Evolutionary conservation across 2,797 vertebrate genomes (phyloP).

Genomic region (Channa striata): DNA sequence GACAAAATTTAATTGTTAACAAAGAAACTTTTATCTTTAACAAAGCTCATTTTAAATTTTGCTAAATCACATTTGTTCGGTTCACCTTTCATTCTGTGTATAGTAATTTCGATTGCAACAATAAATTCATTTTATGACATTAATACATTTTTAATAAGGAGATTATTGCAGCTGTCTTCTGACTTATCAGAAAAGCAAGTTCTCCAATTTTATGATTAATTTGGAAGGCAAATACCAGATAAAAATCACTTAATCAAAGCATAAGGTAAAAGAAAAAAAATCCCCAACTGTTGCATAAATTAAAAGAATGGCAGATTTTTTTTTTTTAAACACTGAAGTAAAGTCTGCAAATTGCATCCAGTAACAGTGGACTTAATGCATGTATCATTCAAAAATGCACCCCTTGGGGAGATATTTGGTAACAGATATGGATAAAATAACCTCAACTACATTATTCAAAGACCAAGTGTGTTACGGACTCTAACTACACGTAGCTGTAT

Average conservation of each 20-base stretch:
- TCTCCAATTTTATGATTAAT: conserved; percentile 25
- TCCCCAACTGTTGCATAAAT: conserved; percentile 34
- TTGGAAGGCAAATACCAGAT: conserved; percentile 33
- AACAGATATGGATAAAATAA: background rate
- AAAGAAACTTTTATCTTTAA: no score
- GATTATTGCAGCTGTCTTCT: conserved; percentile 15
- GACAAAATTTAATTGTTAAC: no score
- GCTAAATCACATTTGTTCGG: no score
- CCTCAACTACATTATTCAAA: conserved; percentile 30
- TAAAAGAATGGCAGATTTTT: conserved; percentile 37
- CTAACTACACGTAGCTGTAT: background rate
- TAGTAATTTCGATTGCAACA: conserved; percentile 35
- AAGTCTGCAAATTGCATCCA: conserved; percentile 68
- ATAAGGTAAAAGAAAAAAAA: conserved; percentile 28
- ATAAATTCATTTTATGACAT: conserved; percentile 10
- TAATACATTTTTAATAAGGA: background rate
- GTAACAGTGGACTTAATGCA: conserved; percentile 59
- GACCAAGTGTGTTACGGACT: background rate
- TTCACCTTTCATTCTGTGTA: conserved; percentile 10
- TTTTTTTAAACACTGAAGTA: conserved; percentile 35
- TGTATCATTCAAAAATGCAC: background rate
- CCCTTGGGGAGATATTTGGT: background rate
- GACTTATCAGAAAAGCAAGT: conserved; percentile 30
- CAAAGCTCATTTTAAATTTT: background rate
- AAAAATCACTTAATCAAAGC: conserved; percentile 30